These are phyloP conservation scores for Drosophila mayaguana DNA, from an alignment of 2,888 invertebrate genomes.

Conservation along the genomic window DNA sequence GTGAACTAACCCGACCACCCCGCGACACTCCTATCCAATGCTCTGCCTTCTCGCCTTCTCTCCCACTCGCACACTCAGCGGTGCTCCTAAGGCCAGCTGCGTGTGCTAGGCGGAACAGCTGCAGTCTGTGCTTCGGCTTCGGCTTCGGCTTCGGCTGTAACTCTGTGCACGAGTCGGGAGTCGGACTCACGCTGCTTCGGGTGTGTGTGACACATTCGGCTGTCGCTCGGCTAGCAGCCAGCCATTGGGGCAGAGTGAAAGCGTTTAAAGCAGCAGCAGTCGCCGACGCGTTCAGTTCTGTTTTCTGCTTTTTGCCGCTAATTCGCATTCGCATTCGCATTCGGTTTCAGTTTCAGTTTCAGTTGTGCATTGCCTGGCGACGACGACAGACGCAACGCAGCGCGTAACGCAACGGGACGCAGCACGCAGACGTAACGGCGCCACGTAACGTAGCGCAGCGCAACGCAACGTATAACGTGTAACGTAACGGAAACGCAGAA, in stretches of 20 bases:
- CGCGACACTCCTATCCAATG: background rate
- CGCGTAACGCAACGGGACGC: slow-evolving; percentile 14
- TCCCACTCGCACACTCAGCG: background rate
- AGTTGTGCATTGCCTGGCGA: slow-evolving; percentile 73
- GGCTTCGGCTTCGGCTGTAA: slow-evolving; percentile 11
- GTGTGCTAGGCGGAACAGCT: slow-evolving; percentile 38
- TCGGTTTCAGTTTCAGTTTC: slow-evolving; percentile 50
- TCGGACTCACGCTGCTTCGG: slow-evolving; percentile 33
- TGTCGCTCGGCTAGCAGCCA: slow-evolving; percentile 9
- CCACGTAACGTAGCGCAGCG: slow-evolving; percentile 30
- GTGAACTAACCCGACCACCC: slow-evolving; percentile 8
- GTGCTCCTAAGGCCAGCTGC: slow-evolving; percentile 15
- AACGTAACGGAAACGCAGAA: slow-evolving; percentile 52
- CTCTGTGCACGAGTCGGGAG: background rate
- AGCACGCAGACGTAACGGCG: slow-evolving; percentile 25
- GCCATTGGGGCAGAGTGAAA: slow-evolving; percentile 37
- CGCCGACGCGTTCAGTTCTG: slow-evolving; percentile 58
- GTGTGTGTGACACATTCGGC: slow-evolving; percentile 12
- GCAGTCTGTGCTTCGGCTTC: slow-evolving; percentile 42
- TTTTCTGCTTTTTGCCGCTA: slow-evolving; percentile 29
- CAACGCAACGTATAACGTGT: slow-evolving; percentile 29
- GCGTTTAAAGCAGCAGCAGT: slow-evolving; percentile 62
- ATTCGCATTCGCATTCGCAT: background rate
- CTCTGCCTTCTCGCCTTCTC: background rate
- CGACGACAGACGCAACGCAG: slow-evolving; percentile 40